phyloP scores from a whole-genome alignment of 2,113 vertebrate species.

The Rattus rattus region DNA sequence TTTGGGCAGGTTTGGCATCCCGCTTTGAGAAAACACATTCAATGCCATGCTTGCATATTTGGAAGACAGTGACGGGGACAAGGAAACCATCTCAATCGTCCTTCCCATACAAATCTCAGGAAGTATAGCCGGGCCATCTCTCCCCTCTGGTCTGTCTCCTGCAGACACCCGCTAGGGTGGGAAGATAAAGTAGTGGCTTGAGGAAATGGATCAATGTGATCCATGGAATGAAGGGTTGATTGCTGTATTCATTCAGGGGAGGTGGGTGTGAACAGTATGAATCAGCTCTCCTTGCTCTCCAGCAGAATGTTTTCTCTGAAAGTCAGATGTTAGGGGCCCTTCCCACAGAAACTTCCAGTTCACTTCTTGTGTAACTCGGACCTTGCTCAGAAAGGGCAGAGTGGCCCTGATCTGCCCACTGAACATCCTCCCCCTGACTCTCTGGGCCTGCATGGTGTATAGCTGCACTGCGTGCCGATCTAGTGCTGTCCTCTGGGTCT shows the following conservation, averaged over 20 bases:
- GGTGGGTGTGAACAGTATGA: background rate
- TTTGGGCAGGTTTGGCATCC: background rate
- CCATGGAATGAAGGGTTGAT: background rate
- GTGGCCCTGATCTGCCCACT: background rate
- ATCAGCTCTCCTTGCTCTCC: background rate
- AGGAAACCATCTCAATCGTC: background rate
- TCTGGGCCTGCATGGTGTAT: background rate
- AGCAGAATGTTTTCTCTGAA: background rate
- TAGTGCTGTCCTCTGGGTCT: background rate
- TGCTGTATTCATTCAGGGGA: background rate
- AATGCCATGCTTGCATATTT: background rate
- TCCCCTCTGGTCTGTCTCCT: background rate
- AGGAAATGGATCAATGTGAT: background rate
- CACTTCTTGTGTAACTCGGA: background rate
- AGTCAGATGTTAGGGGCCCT: background rate
- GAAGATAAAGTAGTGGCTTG: background rate
- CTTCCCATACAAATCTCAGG: constrained; percentile 17
- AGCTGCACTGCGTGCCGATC: background rate
- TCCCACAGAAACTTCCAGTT: background rate
- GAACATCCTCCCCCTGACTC: background rate
- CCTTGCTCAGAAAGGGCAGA: background rate
- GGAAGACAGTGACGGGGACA: background rate
- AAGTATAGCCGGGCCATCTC: background rate
- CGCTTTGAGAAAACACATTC: background rate
- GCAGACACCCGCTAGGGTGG: background rate